These are phyloP conservation scores for Opisthocomus hoazin DNA, from an alignment of 2,113 vertebrate genomes.

Conservation along the genomic window DNA sequence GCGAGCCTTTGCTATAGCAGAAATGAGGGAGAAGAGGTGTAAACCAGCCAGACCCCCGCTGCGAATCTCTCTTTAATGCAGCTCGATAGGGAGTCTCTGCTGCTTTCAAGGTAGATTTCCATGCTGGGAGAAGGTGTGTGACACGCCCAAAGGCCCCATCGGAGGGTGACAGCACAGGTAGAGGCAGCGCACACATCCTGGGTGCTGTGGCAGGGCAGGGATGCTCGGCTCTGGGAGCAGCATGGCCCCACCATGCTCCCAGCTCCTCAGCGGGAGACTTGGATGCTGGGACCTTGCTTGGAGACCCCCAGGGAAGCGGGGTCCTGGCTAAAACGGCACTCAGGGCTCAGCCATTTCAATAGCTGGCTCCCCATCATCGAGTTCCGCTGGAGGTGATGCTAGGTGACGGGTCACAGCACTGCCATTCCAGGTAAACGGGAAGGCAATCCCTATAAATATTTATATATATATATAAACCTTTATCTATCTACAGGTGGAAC, in stretches of 20 bases:
- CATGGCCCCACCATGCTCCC: fast-evolving
- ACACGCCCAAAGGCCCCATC: not conserved
- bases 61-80: not conserved
- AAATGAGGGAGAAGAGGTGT: not conserved
- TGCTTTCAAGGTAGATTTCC: not conserved
- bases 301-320: not conserved
- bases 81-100: not conserved
- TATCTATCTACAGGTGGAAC: not conserved
- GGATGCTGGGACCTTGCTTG: not conserved
- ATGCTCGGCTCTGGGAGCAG: not conserved
- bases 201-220: not conserved
- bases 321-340: not conserved
- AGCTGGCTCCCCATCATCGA: not conserved
- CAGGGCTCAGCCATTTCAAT: not conserved
- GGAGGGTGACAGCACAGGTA: not conserved
- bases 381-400: not conserved
- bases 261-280: fast-evolving
- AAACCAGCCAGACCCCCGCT: not conserved
- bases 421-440: not conserved
- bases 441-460: not conserved
- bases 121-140: not conserved
- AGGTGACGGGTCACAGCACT: not conserved
- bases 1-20: not conserved
- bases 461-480: too few species aligned
- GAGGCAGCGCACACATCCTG: fast-evolving